Conservation (phyloP, 1,140 invertebrate species). For the Whitmania pigra region DNA sequence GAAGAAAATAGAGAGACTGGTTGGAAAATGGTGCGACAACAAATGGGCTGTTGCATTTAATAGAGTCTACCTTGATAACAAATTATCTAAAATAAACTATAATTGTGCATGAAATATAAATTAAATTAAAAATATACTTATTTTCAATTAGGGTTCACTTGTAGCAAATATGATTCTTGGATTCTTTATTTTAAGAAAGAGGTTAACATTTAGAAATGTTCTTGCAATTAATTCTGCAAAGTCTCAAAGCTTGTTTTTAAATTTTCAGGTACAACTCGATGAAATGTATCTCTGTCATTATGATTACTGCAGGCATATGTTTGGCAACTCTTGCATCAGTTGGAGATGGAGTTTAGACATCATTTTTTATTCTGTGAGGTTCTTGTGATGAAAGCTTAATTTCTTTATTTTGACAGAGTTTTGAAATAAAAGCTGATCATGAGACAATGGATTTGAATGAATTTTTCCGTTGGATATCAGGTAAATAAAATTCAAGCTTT, state of each 20-base stretch:
- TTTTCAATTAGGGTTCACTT: constrained; percentile 64
- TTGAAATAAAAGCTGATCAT: not conserved
- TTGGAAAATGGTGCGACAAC: too few species aligned
- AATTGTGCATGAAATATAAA: constrained; percentile 20
- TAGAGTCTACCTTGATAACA: too few species aligned
- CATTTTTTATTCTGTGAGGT: not conserved
- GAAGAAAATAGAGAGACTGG: too few species aligned
- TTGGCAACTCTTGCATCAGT: constrained; percentile 81
- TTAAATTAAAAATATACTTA: constrained; percentile 7
- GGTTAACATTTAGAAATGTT: constrained; percentile 27
- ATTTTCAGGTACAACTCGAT: constrained; percentile 53
- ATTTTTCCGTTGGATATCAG: constrained; percentile 2
- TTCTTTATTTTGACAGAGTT: not conserved
- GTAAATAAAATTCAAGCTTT: not conserved
- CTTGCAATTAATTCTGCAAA: constrained; percentile 18
- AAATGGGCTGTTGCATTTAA: too few species aligned
- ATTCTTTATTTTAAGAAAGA: constrained; percentile 71
- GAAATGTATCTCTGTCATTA: constrained; percentile 80
- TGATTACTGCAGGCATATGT: constrained; percentile 81
- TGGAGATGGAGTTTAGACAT: constrained; percentile 42
- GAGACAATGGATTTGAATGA: not conserved
- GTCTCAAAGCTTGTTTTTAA: not conserved
- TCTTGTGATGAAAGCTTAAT: not conserved
- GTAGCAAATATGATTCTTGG: constrained; percentile 94
- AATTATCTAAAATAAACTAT: too few species aligned